Percentiles rank a stretch among this genome's conserved stretches.
These are phyloP conservation scores for Dicentrarchus labrax DNA, from an alignment of 2,113 vertebrate genomes.

Conservation along the genomic window DNA sequence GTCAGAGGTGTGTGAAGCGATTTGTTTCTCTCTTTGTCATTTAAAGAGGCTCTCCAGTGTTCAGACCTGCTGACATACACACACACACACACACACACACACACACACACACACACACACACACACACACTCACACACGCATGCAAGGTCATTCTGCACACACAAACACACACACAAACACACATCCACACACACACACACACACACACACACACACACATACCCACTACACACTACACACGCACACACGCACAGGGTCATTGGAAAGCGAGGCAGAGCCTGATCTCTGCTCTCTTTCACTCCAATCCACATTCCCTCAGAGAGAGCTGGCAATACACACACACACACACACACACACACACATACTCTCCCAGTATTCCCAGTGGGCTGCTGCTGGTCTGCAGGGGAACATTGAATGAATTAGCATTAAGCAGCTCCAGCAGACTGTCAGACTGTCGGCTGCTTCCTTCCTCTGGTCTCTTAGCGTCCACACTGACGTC, in stretches of 20 bases:
- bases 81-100: slow-evolving; percentile 35
- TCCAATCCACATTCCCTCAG: slow-evolving; percentile 56
- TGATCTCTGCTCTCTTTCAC: slow-evolving; percentile 66
- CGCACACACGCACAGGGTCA: slow-evolving; percentile 34
- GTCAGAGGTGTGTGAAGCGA: slow-evolving; percentile 58
- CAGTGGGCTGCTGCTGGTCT: slow-evolving; percentile 65
- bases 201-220: slow-evolving; percentile 31
- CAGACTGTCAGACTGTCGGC: slow-evolving; percentile 37
- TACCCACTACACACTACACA: slow-evolving; percentile 2
- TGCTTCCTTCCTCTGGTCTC: slow-evolving; percentile 13
- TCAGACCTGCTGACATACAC: slow-evolving; percentile 38
- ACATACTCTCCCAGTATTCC: slow-evolving; percentile 58
- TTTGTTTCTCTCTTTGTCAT: slow-evolving; percentile 67
- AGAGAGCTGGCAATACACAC: slow-evolving; percentile 40
- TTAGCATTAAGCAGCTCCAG: slow-evolving; percentile 78
- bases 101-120: slow-evolving; percentile 30
- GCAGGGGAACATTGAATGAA: slow-evolving; percentile 73
- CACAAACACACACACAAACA: slow-evolving; percentile 33
- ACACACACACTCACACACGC: slow-evolving; percentile 41
- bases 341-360: slow-evolving; percentile 42
- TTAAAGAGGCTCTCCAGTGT: slow-evolving; percentile 65
- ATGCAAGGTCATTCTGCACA: slow-evolving; percentile 22
- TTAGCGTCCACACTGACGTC: neutral
- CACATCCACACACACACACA: slow-evolving; percentile 14
- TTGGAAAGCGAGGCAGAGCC: slow-evolving; percentile 60